Conservation (phyloP, 2,797 vertebrate genomes). For the Aplochiton taeniatus region DNA sequence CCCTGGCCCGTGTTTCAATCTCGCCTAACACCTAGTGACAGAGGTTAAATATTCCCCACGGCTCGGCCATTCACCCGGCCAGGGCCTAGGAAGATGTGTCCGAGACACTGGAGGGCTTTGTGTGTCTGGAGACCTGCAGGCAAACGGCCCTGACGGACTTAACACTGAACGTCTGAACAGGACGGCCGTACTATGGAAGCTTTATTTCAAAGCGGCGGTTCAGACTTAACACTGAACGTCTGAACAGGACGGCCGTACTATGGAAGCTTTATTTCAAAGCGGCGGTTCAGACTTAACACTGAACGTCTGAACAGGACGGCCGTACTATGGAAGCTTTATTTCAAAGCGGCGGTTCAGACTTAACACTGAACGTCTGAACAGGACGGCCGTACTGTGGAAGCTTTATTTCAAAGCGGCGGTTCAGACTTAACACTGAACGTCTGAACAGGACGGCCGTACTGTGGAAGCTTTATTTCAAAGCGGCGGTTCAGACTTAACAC, state of each 20-base stretch:
- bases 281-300: not conserved
- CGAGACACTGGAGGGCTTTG: slow-evolving; percentile 1
- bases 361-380: not conserved
- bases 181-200: slow-evolving; percentile 19
- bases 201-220: slow-evolving; percentile 11
- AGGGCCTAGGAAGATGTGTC: not conserved
- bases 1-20: not conserved
- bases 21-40: slow-evolving; percentile 5
- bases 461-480: slow-evolving; percentile 22
- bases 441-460: slow-evolving; percentile 14
- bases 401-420: slow-evolving; percentile 9
- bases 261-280: slow-evolving; percentile 21
- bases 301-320: slow-evolving; percentile 6
- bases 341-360: slow-evolving; percentile 1
- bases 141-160: not conserved
- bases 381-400: slow-evolving; percentile 20
- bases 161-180: not conserved
- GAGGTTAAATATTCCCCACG: not conserved
- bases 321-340: slow-evolving; percentile 22
- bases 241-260: slow-evolving; percentile 15
- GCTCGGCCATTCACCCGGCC: not conserved
- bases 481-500: not conserved
- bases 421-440: not conserved
- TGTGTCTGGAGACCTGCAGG: not conserved
- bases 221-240: not conserved